These are phyloP conservation scores for Danaus chrysippus DNA, from an alignment of 2,888 invertebrate species.

Conservation along the genomic window DNA sequence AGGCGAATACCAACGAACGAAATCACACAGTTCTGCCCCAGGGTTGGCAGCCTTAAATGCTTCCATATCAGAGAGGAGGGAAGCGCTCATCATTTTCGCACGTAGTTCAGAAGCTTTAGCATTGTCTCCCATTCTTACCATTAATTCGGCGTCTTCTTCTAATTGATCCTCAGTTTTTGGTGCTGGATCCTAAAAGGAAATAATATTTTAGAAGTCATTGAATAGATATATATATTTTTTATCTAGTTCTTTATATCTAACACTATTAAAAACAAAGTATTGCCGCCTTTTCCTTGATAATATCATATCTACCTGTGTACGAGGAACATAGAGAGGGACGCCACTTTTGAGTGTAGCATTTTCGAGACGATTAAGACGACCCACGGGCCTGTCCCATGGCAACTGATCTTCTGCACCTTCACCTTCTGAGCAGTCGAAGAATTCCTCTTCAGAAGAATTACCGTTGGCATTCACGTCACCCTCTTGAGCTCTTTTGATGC, in stretches of 20 bases:
- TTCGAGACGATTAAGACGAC: slow-evolving; percentile 58
- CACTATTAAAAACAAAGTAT: too few relatives aligned
- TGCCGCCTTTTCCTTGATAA: too few relatives aligned
- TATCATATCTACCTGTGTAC: slow-evolving; percentile 56
- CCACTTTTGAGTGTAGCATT: slow-evolving; percentile 64
- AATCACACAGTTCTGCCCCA: slow-evolving; percentile 93
- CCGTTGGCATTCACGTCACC: slow-evolving; percentile 67
- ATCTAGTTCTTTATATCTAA: too few relatives aligned
- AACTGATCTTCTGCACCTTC: slow-evolving; percentile 73
- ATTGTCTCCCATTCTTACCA: slow-evolving; percentile 92
- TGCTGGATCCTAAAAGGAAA: slow-evolving; percentile 85
- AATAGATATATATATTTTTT: too few relatives aligned
- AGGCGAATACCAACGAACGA: slow-evolving; percentile 99
- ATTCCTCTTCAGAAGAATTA: slow-evolving; percentile 82
- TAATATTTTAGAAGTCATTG: not conserved
- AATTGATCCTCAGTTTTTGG: slow-evolving; percentile 98
- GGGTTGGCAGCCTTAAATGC: slow-evolving; percentile 99
- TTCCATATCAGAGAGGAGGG: slow-evolving; percentile 97
- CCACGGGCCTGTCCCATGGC: slow-evolving; percentile 62
- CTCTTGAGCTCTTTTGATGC: slow-evolving; percentile 80
- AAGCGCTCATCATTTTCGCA: slow-evolving; percentile 96
- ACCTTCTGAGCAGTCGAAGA: slow-evolving; percentile 87
- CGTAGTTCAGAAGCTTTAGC: slow-evolving; percentile 90
- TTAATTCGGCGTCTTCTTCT: slow-evolving; percentile 94
- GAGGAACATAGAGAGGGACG: slow-evolving; percentile 63